These are phyloP conservation scores for Monochamus alternatus DNA, from an alignment of 2,888 invertebrate genomes.

Conservation along the genomic window DNA sequence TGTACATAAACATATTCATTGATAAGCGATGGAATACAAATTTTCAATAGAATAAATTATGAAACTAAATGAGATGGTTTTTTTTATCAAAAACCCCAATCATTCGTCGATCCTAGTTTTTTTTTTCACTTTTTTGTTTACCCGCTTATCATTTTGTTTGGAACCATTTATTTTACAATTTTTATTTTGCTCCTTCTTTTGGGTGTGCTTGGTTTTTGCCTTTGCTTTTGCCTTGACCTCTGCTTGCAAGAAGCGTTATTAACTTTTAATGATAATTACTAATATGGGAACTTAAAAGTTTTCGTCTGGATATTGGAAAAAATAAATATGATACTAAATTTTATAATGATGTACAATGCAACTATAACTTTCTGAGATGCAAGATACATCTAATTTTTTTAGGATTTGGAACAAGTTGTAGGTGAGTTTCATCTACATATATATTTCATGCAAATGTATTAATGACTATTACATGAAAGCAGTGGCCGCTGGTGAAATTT, in stretches of 20 bases:
- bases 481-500: no score
- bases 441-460: no score
- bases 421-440: no score
- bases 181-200: constrained; percentile 28
- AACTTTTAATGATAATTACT: background rate
- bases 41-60: constrained; percentile 71
- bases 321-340: no score
- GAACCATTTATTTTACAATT: constrained; percentile 43
- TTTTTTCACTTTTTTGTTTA: constrained; percentile 38
- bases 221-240: constrained; percentile 1
- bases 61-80: constrained; percentile 56
- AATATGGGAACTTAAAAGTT: background rate
- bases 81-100: constrained; percentile 39
- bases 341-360: no score
- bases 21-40: constrained; percentile 69
- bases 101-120: constrained; percentile 39
- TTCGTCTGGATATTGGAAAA: no score
- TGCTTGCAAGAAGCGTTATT: background rate
- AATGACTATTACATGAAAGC: no score
- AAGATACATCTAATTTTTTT: no score
- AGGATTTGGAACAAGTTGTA: no score
- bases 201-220: constrained; percentile 16
- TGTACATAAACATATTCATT: constrained; percentile 72
- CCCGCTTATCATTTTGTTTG: constrained; percentile 39
- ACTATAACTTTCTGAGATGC: no score